Evolutionary conservation across 1,140 invertebrate species (phyloP), one percentile per base, ranked within the genome.

Genomic region (Sycophila sp.): DNA sequence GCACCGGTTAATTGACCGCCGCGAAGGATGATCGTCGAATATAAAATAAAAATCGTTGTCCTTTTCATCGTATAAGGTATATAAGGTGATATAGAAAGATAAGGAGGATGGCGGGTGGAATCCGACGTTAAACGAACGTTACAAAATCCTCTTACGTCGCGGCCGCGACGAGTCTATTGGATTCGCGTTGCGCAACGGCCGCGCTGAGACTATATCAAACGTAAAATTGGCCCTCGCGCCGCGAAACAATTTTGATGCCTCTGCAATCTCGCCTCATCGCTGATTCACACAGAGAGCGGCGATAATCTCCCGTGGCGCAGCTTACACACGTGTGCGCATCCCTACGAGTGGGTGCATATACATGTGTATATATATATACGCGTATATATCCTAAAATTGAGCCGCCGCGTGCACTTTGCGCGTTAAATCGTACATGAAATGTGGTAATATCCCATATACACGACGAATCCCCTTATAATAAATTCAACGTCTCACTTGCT

Each of bases 361-460:
- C 22, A 19, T 60, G 17, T 60, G 13, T 51, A 56, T 59, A 68
- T 38, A 28, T 30, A 36, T 38, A 53, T 53, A n/a, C n/a, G 36
- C 42, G 26, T 24, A n/a, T 28, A 62, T 62, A 66, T 42, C 17
- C 38, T 67, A 67, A 68, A n/a, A 59, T 59, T 49, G 65, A 68
- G 65, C 65, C 65, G 42, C 55, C 65, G 65, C 65, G 40, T 38
- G 51, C 34, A 17, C 51, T n/a, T 66, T 28, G 53, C 63, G 63
- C 53, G 28, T 67, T 67, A 58, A 68, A 49, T 68, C 55, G 55
- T 59, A 58, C 30, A 38, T 59, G 55, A 45, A 68, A 68, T 59
- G 51, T 58, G 40, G 53, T 67, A 68, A 49, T 58, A 49, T 59
- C 40, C 30, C 42, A 68, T 56, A 49, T 36, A 59, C 32, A 67